These are phyloP conservation scores for Plumapathes pennacea DNA, from an alignment of 92 coral and sea anemone species.

Conservation along the genomic window DNA sequence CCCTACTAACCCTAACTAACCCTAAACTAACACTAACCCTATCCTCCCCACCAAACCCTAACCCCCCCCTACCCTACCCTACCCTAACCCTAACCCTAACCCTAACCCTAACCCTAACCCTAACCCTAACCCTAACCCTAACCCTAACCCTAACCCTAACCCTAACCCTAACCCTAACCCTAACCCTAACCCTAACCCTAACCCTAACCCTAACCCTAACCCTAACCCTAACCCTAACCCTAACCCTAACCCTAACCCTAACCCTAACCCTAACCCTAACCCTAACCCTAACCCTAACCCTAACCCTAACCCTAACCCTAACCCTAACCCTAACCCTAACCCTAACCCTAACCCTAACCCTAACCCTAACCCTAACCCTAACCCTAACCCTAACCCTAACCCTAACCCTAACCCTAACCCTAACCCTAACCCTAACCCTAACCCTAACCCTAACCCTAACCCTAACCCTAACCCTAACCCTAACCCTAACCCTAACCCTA, in stretches of 20 bases:
- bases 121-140: slow-evolving; percentile 40
- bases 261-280: slow-evolving; percentile 1
- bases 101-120: slow-evolving; percentile 32
- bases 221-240: slow-evolving; percentile 25
- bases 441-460: slow-evolving; percentile 29
- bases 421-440: slow-evolving; percentile 34
- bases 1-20: slow-evolving; percentile 9
- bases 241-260: slow-evolving; percentile 10
- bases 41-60: slow-evolving; percentile 27
- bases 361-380: slow-evolving; percentile 30
- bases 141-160: slow-evolving; percentile 43
- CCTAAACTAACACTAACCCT: slow-evolving; percentile 29
- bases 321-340: slow-evolving; percentile 17
- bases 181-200: slow-evolving; percentile 28
- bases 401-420: slow-evolving; percentile 52
- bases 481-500: slow-evolving; percentile 22
- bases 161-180: slow-evolving; percentile 38
- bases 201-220: slow-evolving; percentile 24
- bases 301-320: slow-evolving; percentile 20
- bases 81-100: slow-evolving; percentile 24
- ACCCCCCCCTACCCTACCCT: slow-evolving; percentile 17
- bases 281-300: slow-evolving; percentile 22
- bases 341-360: slow-evolving; percentile 26
- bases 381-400: slow-evolving; percentile 30
- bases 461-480: slow-evolving; percentile 33